Percentiles rank a stretch among this genome's conserved stretches.
Evolutionary conservation across 2,113 vertebrate species (phyloP).

Genomic region (Corynorhinus townsendii): DNA sequence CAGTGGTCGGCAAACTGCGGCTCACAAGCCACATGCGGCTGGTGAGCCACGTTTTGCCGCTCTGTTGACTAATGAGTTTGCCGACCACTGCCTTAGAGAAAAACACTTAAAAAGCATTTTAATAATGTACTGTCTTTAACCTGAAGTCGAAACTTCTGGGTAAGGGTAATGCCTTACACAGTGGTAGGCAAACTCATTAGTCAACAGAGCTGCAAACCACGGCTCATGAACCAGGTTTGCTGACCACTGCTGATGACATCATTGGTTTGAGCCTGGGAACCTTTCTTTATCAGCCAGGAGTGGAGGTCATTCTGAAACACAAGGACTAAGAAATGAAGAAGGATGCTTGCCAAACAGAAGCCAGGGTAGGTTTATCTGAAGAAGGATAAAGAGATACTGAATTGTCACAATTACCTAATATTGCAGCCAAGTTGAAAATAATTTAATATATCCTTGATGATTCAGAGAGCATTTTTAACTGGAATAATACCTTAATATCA

Average conservation of each 20-base stretch:
- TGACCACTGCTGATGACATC: neutral
- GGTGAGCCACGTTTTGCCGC: too few relatives aligned
- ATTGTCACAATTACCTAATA: neutral
- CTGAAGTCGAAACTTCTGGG: too few relatives aligned
- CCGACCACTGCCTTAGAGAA: too few relatives aligned
- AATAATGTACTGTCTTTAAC: too few relatives aligned
- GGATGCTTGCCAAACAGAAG: neutral
- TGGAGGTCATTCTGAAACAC: neutral
- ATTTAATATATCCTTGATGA: slow-evolving; percentile 4
- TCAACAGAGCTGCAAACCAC: too few relatives aligned
- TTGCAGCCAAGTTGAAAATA: neutral
- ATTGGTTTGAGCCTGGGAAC: neutral
- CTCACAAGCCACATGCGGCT: too few relatives aligned
- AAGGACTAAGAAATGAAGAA: neutral
- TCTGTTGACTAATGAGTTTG: too few relatives aligned
- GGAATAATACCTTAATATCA: neutral
- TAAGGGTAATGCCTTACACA: too few relatives aligned
- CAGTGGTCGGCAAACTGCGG: too few relatives aligned
- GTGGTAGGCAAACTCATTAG: too few relatives aligned
- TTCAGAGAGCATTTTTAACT: neutral
- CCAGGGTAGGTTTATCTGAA: neutral
- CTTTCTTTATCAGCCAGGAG: neutral
- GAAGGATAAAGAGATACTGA: neutral
- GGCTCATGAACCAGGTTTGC: too few relatives aligned
- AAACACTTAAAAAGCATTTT: too few relatives aligned